A percentile compares a stretch with the other conserved stretches of the same genome.
These are phyloP conservation scores for Synergus japonicus DNA, from an alignment of 2,888 invertebrate species.

Conservation along the genomic window DNA sequence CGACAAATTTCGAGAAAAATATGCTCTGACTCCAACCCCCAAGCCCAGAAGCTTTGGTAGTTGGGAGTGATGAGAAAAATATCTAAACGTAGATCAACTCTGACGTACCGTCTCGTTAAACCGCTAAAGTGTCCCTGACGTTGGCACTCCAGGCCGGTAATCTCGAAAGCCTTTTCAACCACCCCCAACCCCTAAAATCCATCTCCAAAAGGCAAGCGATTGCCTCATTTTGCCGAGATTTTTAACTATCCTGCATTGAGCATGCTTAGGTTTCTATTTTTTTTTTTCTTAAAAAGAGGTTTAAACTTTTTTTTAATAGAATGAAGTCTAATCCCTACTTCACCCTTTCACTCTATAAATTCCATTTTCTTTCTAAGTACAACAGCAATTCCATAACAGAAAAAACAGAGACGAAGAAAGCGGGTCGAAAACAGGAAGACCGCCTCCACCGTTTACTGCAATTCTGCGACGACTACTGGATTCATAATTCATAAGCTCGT, in stretches of 20 bases:
- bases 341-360: background rate
- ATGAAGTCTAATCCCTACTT: background rate
- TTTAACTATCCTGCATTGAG: background rate
- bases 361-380: background rate
- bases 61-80: conserved; percentile 73
- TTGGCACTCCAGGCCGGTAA: conserved; percentile 50
- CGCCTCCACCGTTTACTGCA: conserved; percentile 20
- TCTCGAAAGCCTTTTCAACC: conserved; percentile 42
- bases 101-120: conserved; percentile 70
- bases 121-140: conserved; percentile 63
- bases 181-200: background rate
- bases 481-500: conserved; percentile 40
- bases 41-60: conserved; percentile 61
- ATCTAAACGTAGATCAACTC: conserved; percentile 75
- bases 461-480: conserved; percentile 26
- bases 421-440: background rate
- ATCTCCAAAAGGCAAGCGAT: background rate
- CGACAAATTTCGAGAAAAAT: conserved; percentile 76
- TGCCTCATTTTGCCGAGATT: background rate
- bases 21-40: conserved; percentile 64
- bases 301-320: too few relatives aligned
- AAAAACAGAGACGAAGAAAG: background rate
- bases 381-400: background rate
- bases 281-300: too few relatives aligned
- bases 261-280: too few relatives aligned